Percentiles rank a stretch among this genome's conserved stretches.
phyloP scores from a whole-genome alignment of 2,888 invertebrate species.

The Pharmacophagus antenor region DNA sequence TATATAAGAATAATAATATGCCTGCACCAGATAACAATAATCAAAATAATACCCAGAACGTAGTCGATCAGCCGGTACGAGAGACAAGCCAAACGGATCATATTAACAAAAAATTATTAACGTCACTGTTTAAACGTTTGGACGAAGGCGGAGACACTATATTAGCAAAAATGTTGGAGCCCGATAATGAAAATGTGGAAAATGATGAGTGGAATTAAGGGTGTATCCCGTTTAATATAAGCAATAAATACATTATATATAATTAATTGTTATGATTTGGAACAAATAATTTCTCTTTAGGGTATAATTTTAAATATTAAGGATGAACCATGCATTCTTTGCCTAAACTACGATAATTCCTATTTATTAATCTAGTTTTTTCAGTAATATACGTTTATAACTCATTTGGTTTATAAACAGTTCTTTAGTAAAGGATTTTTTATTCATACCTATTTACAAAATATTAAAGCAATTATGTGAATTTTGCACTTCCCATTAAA shows the following conservation, averaged over 20 bases:
- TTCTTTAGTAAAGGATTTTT: no score
- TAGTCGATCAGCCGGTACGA: constrained; percentile 48
- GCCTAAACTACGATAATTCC: no score
- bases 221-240: neutral
- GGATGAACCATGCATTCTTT: no score
- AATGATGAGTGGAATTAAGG: constrained; percentile 60
- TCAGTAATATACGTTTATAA: no score
- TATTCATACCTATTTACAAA: no score
- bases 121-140: constrained; percentile 82
- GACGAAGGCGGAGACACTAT: constrained; percentile 66
- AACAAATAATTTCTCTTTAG: no score
- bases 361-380: no score
- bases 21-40: constrained; percentile 59
- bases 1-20: constrained; percentile 53
- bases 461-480: no score
- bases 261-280: no score
- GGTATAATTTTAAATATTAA: no score
- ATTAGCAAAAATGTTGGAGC: constrained; percentile 57
- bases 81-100: constrained; percentile 84
- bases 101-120: constrained; percentile 83
- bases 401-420: no score
- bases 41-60: constrained; percentile 46
- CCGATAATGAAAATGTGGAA: constrained; percentile 51
- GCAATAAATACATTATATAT: neutral
- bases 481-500: no score